phyloP scores from a whole-genome alignment of 2,797 vertebrate genomes.

The Phoeniculus purpureus region DNA sequence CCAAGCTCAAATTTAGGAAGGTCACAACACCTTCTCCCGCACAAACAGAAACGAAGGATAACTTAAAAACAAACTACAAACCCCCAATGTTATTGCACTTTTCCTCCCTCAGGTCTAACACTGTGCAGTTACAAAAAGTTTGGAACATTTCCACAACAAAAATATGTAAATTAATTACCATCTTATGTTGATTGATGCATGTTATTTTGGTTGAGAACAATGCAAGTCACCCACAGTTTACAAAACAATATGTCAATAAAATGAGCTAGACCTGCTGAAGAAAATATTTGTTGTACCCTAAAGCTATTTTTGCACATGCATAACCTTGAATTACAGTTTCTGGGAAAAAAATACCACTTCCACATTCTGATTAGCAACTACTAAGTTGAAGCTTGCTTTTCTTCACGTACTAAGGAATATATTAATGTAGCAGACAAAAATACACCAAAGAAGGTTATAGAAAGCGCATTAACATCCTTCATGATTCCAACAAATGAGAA shows the following conservation, averaged over 20 bases:
- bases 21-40: conserved; percentile 35
- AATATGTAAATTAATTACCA: conserved; percentile 67
- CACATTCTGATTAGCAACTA: conserved; percentile 24
- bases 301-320: conserved; percentile 66
- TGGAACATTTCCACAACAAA: conserved; percentile 57
- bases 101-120: conserved; percentile 18
- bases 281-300: conserved; percentile 67
- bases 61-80: conserved; percentile 29
- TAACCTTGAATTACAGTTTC: conserved; percentile 66
- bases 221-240: conserved; percentile 71
- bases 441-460: neutral
- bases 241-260: conserved; percentile 75
- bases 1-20: conserved; percentile 55
- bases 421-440: conserved; percentile 57
- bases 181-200: conserved; percentile 71
- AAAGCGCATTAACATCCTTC: conserved; percentile 15
- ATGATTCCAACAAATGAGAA: neutral
- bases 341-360: conserved; percentile 2
- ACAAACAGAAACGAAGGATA: conserved; percentile 4
- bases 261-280: conserved; percentile 60
- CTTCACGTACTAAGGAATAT: conserved; percentile 31
- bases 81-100: conserved; percentile 18
- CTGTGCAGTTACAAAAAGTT: neutral
- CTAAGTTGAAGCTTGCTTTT: conserved; percentile 22
- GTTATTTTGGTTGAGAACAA: conserved; percentile 72